Base-by-base conservation (phyloP, 2,113 vertebrate genomes). In the Cichladusa arquata region DNA sequence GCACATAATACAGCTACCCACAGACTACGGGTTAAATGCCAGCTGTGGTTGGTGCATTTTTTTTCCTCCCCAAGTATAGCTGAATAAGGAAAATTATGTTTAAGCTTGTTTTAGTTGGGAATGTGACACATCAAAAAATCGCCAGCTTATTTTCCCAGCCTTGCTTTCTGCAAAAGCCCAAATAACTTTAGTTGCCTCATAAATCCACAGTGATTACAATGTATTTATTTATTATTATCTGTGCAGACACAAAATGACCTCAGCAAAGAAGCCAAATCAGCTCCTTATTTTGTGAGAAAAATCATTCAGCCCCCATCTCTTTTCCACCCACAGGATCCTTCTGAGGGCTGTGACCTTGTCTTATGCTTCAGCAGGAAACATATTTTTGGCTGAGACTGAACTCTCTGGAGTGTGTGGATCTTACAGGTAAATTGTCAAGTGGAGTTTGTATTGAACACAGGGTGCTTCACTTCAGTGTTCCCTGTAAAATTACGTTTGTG, bases 101-200 rank as follows among this genome's bases (percentile, higher is more conserved):
- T 95, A 81, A 93, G 23, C 16, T 95, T 91, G 81, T 88, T 97
- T 95, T 93, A 72, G 48, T 72, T 95, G 81, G 85, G 71, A 83
- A 58, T 79, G 14, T 74, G 92, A 86, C 44, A 66, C 82, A 84
- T 73, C 2, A 70, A 48, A 84, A 91, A 81, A 17, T 65, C 5
- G 8, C 38, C 50, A 24, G 33, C 76, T 88, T 85, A 54, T 94
- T 97, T 96, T 97, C 92, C 58, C 53, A 94, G 74, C 47, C 58
- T 91, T 80, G 51, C 47, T 95, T 95, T 94, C 54, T 85, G 33
- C 12, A 86, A 77, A 40, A 95, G 17, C 45, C 40, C 40, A 76
- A 42, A 85, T 69, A 94, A 26, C 62, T 94, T 85, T 3, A 29
- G 54, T 80, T 95, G 81, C 50, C 17, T 88, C 62, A 58, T 53